Evolutionary conservation across 2,888 invertebrate genomes (phyloP), one percentile per base, ranked within the genome.

Genomic region (Cyaniris semiargus): DNA sequence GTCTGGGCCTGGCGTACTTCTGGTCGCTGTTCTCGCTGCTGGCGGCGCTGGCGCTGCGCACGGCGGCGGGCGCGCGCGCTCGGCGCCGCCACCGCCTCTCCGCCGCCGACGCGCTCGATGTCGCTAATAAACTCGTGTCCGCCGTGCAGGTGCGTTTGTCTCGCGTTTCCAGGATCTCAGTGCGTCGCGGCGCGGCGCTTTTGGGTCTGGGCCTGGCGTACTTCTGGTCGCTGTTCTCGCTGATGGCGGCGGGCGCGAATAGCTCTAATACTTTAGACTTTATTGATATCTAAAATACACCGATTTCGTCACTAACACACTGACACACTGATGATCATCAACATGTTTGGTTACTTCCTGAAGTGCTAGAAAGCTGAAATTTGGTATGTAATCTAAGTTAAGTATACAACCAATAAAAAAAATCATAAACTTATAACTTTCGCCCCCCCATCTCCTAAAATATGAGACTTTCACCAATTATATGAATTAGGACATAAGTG

Each of bases 51-150:
- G 94, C 95, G 48, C 88, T 96, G 83, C 94, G 95, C 84, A 96
- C 96, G 15, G 89, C 87, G 75, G 87, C 89, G 70, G 96, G 96
- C 27, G 90, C 94, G 44, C 90, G 93, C 74, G 93, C 96, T 82
- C 91, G 95, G 0, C 95, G 95, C 86, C 95, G 95, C 86, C 96
- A 96, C 90, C 94, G 95, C 76, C 94, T 97, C 21, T 95, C 94
- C 84, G 93, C 94, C 82, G 95, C 95, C 13, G 96, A 96, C 83
- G 95, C 96, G 74, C 93, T 96, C 82, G 97, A 97, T 85, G 96
- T 96, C 81, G 96, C 95, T 76, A 97, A 97, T 91, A 97, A 96
- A 88, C 87, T 96, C 82, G 96, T 97, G 70, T 97, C 96, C 1
- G 96, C 96, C 0, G 95, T 96, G 70, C 97, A 97, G 86, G 96